Evolutionary conservation across 2,888 invertebrate genomes (phyloP).

Genomic region (Amphimallon solstitiale): DNA sequence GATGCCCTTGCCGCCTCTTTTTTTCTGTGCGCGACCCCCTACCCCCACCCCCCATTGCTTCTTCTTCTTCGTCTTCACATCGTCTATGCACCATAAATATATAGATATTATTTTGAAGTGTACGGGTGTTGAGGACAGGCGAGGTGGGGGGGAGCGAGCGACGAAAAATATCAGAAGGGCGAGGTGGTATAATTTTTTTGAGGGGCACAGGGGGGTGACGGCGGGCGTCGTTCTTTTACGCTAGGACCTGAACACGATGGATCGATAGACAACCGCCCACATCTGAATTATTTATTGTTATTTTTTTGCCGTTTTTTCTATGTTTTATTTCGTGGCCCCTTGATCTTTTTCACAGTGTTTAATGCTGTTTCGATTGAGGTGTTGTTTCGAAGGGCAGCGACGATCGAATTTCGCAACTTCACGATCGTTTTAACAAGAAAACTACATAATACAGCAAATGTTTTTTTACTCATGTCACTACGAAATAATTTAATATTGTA

Average conservation of each 20-base stretch:
- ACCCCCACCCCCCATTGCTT: not conserved
- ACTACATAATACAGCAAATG: no score
- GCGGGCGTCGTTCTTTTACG: not conserved
- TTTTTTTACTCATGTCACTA: no score
- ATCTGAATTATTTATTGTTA: slow-evolving; percentile 32
- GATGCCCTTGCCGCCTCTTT: no score
- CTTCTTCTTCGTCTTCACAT: not conserved
- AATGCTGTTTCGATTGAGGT: no score
- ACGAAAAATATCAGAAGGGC: slow-evolving; percentile 11
- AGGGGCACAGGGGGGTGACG: not conserved
- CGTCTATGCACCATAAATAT: not conserved
- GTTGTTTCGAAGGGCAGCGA: no score
- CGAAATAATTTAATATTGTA: no score
- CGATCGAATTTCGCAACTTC: no score
- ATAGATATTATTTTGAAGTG: slow-evolving; percentile 2
- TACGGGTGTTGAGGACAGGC: not conserved
- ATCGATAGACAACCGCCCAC: slow-evolving; percentile 25
- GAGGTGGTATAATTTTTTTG: not conserved
- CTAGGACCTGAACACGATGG: slow-evolving; percentile 13
- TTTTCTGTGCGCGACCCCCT: not conserved
- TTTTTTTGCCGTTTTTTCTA: slow-evolving; percentile 12
- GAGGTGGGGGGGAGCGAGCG: not conserved
- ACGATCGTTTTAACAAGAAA: no score
- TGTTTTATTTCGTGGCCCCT: not conserved
- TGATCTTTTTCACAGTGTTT: no score